Evolutionary conservation across 2,888 invertebrate genomes (phyloP).

Genomic region (Eristalis intricaria): DNA sequence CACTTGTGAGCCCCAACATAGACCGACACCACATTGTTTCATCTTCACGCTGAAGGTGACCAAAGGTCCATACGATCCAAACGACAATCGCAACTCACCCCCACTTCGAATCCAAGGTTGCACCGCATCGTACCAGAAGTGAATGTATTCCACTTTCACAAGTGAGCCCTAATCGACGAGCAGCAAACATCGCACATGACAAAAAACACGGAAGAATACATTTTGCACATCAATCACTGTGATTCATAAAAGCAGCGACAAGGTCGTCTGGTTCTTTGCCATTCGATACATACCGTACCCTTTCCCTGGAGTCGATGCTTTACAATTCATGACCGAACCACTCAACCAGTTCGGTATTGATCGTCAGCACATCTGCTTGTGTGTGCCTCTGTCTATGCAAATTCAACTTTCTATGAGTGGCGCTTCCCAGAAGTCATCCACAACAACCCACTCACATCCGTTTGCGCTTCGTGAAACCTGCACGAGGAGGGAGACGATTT

Average conservation of each 20-base stretch:
- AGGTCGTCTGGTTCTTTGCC: neutral
- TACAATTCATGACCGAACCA: neutral
- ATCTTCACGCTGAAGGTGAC: too few species aligned
- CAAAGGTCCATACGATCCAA: too few species aligned
- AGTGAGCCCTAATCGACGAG: neutral
- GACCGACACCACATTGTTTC: too few species aligned
- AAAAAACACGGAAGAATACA: neutral
- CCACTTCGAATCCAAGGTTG: too few species aligned
- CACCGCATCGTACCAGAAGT: too few species aligned
- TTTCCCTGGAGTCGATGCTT: neutral
- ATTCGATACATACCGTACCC: neutral
- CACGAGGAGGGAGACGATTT: neutral
- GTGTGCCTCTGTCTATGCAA: neutral
- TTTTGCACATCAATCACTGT: neutral
- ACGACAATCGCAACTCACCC: too few species aligned
- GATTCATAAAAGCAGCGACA: neutral
- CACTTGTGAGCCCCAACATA: too few species aligned
- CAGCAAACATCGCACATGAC: too few species aligned
- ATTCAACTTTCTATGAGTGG: neutral
- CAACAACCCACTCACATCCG: neutral
- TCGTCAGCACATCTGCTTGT: neutral
- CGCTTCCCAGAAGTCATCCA: neutral
- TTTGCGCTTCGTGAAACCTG: neutral
- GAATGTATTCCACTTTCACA: neutral
- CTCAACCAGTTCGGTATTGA: too few species aligned